Evolutionary conservation across 2,888 invertebrate genomes (phyloP).

Genomic region (Thera britannica): DNA sequence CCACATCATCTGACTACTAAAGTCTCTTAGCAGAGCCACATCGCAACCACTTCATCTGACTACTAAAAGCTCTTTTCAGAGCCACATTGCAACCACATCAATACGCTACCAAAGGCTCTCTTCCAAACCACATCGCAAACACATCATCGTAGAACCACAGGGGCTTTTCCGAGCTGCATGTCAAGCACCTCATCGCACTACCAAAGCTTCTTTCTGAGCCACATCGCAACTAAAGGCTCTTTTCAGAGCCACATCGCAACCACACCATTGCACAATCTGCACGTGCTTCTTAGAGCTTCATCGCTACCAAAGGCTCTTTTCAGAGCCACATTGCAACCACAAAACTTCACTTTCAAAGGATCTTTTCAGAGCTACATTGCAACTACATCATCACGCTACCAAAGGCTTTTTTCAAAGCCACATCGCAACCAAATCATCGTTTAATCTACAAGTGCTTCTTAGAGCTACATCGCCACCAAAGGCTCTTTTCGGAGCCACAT

Average conservation of each 20-base stretch:
- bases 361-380: not conserved
- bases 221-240: constrained; percentile 25
- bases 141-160: constrained; percentile 2
- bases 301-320: constrained; percentile 10
- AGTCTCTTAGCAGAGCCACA: constrained; percentile 23
- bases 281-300: constrained; percentile 4
- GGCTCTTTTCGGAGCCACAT: constrained; percentile 25
- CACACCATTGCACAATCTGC: not conserved
- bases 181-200: constrained; percentile 6
- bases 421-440: constrained; percentile 24
- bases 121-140: constrained; percentile 6
- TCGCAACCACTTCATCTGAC: constrained; percentile 16
- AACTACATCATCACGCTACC: constrained; percentile 18
- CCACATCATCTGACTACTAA: constrained; percentile 11
- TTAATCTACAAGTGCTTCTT: constrained; percentile 16
- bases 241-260: constrained; percentile 8
- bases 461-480: constrained; percentile 14
- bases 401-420: constrained; percentile 36
- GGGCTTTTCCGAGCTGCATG: constrained; percentile 14
- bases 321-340: constrained; percentile 10
- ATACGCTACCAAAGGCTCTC: constrained; percentile 8
- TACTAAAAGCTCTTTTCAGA: constrained; percentile 5
- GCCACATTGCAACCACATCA: constrained; percentile 1
- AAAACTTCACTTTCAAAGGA: not conserved
- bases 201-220: constrained; percentile 24